Evolutionary conservation across 2,888 invertebrate species (phyloP).

Genomic region (Spisula solida): DNA sequence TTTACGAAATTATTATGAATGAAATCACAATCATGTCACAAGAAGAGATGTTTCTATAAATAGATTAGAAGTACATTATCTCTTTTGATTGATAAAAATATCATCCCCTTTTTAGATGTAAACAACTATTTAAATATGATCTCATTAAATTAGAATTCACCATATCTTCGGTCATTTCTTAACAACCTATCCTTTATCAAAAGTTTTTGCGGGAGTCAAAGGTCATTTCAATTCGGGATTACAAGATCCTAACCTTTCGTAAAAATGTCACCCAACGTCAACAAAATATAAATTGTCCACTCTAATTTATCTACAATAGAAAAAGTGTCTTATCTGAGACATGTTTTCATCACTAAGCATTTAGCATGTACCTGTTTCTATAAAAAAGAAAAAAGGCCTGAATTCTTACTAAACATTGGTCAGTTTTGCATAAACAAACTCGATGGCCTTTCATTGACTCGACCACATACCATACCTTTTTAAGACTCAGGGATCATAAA

Average conservation of each 20-base stretch:
- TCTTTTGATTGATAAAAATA: no score
- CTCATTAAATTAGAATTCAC: background rate
- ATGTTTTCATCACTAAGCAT: conserved; percentile 63
- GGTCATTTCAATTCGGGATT: conserved; percentile 38
- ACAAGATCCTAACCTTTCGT: conserved; percentile 25
- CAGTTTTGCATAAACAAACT: conserved; percentile 56
- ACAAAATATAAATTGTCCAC: conserved; percentile 68
- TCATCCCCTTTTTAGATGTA: no score
- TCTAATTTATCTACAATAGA: conserved; percentile 60
- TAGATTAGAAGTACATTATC: no score
- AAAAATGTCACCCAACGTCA: conserved; percentile 50
- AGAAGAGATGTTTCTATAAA: no score
- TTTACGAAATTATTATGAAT: no score
- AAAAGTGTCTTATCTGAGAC: conserved; percentile 63
- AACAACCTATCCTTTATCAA: conserved; percentile 42
- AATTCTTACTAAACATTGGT: conserved; percentile 53
- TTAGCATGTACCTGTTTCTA: conserved; percentile 30
- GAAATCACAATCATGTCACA: no score
- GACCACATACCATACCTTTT: conserved; percentile 23
- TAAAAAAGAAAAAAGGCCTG: conserved; percentile 51
- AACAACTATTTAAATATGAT: background rate
- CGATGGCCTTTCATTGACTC: background rate
- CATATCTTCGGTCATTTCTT: background rate
- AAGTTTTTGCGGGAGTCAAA: conserved; percentile 31
- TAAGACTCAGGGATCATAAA: background rate